phyloP scores from a whole-genome alignment of 1,140 invertebrate genomes.

The Plutomurus gul region DNA sequence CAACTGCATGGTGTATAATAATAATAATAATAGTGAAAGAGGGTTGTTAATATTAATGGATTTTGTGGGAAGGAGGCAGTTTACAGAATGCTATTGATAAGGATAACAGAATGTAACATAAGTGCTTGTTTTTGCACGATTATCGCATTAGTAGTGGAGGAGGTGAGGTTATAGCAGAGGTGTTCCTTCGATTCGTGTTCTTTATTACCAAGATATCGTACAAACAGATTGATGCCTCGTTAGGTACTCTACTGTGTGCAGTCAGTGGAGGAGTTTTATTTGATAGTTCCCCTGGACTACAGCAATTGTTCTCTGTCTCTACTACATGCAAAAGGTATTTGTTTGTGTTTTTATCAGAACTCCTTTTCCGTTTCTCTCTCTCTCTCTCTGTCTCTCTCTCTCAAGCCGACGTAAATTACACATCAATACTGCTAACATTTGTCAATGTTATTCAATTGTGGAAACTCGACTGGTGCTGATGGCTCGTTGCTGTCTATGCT shows the following conservation, averaged over 20 bases:
- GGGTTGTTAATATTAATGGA: conserved; percentile 10
- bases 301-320: background rate
- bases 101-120: conserved; percentile 16
- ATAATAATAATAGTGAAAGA: background rate
- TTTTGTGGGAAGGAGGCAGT: conserved; percentile 13
- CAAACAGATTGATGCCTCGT: background rate
- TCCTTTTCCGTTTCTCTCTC: too few relatives aligned
- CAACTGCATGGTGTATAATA: too few relatives aligned
- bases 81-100: conserved; percentile 6
- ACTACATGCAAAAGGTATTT: too few relatives aligned
- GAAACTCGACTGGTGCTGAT: too few relatives aligned
- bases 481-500: too few relatives aligned
- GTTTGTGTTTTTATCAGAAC: too few relatives aligned
- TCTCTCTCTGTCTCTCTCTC: too few relatives aligned
- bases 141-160: background rate
- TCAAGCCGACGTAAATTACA: too few relatives aligned
- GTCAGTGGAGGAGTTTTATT: background rate
- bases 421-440: too few relatives aligned
- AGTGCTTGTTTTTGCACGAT: conserved; percentile 1
- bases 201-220: background rate
- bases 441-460: too few relatives aligned
- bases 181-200: background rate
- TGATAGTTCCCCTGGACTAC: background rate
- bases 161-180: background rate
- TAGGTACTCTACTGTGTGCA: background rate